phyloP scores from a whole-genome alignment of 1,140 invertebrate genomes.

The Himalopsyche phryganea region DNA sequence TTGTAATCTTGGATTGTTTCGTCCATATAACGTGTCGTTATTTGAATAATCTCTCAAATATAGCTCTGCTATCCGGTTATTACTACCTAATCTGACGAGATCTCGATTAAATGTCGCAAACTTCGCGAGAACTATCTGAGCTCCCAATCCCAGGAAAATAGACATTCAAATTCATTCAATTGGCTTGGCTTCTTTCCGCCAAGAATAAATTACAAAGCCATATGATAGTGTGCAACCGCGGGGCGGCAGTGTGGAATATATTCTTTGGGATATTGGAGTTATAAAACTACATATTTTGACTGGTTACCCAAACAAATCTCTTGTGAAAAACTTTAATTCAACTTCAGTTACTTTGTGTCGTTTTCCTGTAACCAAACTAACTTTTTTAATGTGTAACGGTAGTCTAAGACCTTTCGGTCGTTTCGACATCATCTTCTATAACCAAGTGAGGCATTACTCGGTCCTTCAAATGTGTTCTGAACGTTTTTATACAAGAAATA shows the following conservation, averaged over 20 bases:
- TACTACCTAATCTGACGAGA: slow-evolving; percentile 14
- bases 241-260: not conserved
- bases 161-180: not conserved
- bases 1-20: not conserved
- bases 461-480: slow-evolving; percentile 56
- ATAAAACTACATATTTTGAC: not conserved
- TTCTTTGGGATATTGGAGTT: slow-evolving; percentile 2
- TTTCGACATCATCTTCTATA: slow-evolving; percentile 50
- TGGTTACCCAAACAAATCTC: slow-evolving; percentile 11
- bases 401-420: slow-evolving; percentile 50
- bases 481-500: slow-evolving; percentile 53
- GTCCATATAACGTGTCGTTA: not conserved
- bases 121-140: slow-evolving; percentile 17
- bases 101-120: slow-evolving; percentile 19
- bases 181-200: not conserved
- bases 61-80: no score
- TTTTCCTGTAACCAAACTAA: slow-evolving; percentile 39
- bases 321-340: slow-evolving; percentile 4
- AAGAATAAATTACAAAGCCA: slow-evolving; percentile 4
- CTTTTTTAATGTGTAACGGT: slow-evolving; percentile 55
- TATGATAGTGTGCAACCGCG: slow-evolving; percentile 9
- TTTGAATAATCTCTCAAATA: not conserved
- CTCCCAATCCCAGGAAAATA: slow-evolving; percentile 3
- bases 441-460: slow-evolving; percentile 47
- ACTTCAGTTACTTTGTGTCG: slow-evolving; percentile 7